Base-by-base conservation (phyloP, 2,888 invertebrate genomes). In the Scaptomyza polygonia region DNA sequence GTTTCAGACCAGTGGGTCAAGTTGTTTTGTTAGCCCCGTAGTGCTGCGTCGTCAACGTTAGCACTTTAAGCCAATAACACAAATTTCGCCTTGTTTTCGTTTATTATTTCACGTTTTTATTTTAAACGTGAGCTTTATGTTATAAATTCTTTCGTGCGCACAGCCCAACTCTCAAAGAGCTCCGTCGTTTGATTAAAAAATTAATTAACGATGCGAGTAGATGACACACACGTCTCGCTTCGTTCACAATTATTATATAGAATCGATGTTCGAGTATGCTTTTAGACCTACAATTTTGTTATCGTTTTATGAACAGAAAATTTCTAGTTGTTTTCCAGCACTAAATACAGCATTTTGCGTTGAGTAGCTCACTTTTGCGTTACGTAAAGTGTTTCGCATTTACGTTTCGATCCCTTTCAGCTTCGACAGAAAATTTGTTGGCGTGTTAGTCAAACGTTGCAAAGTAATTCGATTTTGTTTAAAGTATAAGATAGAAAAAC, bases 371-470 rank as follows among this genome's bases (percentile, higher is more conserved):
- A n/a, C 6, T 44, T 55, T 42, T 53, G 73, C 72, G 63, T 72
- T 56, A 68, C 74, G 65, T 69, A 36, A 4, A 14, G 16, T 5
- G n/a, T 25, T 4, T 25, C 30, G 3, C 21, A 53, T 42, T 45
- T 21, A 73, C 68, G 78, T 61, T 74, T 43, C 72, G 44, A 58
- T 69, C 79, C 72, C 76, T 81, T 70, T 68, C 56, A 77, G 70
- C 79, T 82, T 63, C 70, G 72, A 71, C 75, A 71, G 68, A 82
- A 82, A 79, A 56, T 66, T 88, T 84, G 90, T 80, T 89, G 89
- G 90, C 91, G 90, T 91, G 91, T 89, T 82, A 79, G 79, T 84
- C 81, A 79, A 65, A 68, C 83, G 70, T 75, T 73, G 67, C 63
- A 70, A 70, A 78, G 68, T 69, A 67, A 69, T 62, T 55, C 57